Evolutionary conservation across 2,888 invertebrate species (phyloP), one percentile per base, ranked within the genome.

Genomic region (Platycheirus albimanus): DNA sequence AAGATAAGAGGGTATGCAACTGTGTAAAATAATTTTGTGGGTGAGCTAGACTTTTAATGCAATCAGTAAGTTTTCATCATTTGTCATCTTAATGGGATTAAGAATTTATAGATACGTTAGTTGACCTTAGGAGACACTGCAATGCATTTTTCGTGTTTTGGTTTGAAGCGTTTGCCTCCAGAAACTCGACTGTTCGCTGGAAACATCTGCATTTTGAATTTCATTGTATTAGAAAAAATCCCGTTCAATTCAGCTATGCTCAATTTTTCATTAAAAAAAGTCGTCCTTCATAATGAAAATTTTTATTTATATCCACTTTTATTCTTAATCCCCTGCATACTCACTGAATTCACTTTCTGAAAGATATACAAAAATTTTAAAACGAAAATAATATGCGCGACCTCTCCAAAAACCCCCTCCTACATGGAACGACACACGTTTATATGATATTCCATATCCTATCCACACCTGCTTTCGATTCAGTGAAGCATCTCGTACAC

Each of bases 391-490:
- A 15, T 8, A 19, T 11, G 33, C 15, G 36, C 15, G 36, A 69
- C n/a, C 7, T 54, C 20, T 56, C 33, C 6, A 58, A 28, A 10
- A 38, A 36, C 13, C 45, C 41, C 45, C 28, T 17, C n/a, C 30
- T 45, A 45, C 19, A 63, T 33, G n/a, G n/a, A n/a, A n/a, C n/a
- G n/a, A n/a, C n/a, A n/a, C n/a, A 24, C 2, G 8, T 56, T 13
- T 6, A 24, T 24, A 54, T 64, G 54, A 64, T 54, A 64, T 66
- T 66, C 28, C 24, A 58, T 19, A 64, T 80, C 76, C 56, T 33
- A 81, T 81, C 76, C 70, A 64, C 76, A 81, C 80, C 80, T 81
- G 80, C 47, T 76, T 75, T 58, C 43, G 17, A 75, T 70, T 33
- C 49, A 75, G 13, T 45, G 45, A 47, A 45, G 49, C 30, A 69